Conservation (phyloP, 2,888 invertebrate species). For the Coelogynopora nodosa region DNA sequence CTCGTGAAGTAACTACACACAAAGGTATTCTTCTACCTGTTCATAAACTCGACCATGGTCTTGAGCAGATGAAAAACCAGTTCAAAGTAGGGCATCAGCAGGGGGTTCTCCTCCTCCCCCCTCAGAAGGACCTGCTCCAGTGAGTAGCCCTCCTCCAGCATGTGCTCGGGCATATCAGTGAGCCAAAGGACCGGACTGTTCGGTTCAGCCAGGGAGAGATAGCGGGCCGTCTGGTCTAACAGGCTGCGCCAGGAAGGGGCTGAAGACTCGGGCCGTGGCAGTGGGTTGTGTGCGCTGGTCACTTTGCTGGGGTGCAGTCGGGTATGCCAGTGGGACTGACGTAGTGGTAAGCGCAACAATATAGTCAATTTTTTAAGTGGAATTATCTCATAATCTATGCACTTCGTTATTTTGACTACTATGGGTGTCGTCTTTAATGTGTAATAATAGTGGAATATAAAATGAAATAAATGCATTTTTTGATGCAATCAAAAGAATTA, state of each 20-base stretch:
- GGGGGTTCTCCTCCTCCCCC: conserved; percentile 49
- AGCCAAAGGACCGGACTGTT: neutral
- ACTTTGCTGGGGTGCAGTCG: neutral
- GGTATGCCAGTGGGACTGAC: neutral
- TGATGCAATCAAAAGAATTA: no score
- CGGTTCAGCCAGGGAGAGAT: neutral
- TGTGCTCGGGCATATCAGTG: neutral
- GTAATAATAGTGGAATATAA: no score
- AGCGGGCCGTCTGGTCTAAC: neutral
- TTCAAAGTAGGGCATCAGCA: conserved; percentile 55
- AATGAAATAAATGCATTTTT: no score
- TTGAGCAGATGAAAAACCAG: conserved; percentile 55
- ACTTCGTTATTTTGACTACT: no score
- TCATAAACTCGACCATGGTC: conserved; percentile 55
- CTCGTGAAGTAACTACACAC: no score
- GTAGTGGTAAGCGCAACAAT: no score
- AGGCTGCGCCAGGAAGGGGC: neutral
- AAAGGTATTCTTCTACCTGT: no score
- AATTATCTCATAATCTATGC: no score
- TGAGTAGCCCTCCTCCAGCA: neutral
- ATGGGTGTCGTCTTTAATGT: no score
- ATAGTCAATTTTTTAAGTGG: no score
- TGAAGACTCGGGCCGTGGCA: neutral
- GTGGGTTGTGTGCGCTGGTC: neutral
- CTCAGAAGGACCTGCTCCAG: neutral